phyloP scores from a whole-genome alignment of 2,797 vertebrate genomes.

The Leuciscus waleckii region DNA sequence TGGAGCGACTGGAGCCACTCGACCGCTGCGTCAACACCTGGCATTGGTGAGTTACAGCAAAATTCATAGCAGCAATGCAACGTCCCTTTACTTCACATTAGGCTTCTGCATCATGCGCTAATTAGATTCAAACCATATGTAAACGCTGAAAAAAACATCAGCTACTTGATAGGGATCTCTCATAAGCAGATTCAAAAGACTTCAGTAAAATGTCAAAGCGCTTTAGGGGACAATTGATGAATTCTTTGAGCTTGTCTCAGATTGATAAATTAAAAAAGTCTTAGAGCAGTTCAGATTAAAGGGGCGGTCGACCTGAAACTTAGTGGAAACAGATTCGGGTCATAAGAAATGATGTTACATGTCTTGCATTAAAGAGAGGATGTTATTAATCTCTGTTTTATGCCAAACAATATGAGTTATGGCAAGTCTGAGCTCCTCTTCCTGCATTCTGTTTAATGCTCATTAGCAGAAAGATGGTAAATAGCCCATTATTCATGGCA shows the following conservation, averaged over 20 bases:
- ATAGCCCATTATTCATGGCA: conserved; percentile 34
- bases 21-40: conserved; percentile 90
- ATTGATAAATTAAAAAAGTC: conserved; percentile 73
- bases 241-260: conserved; percentile 72
- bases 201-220: conserved; percentile 63
- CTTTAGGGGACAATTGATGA: conserved; percentile 71
- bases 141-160: conserved; percentile 70
- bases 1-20: conserved; percentile 97
- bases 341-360: conserved; percentile 75
- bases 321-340: conserved; percentile 79
- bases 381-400: conserved; percentile 68
- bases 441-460: conserved; percentile 14
- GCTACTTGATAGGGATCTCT: conserved; percentile 77
- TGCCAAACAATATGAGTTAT: conserved; percentile 67
- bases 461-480: conserved; percentile 37
- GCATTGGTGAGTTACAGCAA: conserved; percentile 79
- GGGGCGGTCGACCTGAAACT: conserved; percentile 68
- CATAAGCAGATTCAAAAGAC: conserved; percentile 68
- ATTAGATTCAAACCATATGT: conserved; percentile 76
- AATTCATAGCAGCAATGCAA: not conserved
- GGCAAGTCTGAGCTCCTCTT: conserved; percentile 50
- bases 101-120: conserved; percentile 65
- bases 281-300: conserved; percentile 65
- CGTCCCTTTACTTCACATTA: conserved; percentile 32
- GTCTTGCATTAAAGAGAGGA: conserved; percentile 71